Base-by-base conservation (phyloP, 2,113 vertebrate species). In the Chloroceryle aenea region DNA sequence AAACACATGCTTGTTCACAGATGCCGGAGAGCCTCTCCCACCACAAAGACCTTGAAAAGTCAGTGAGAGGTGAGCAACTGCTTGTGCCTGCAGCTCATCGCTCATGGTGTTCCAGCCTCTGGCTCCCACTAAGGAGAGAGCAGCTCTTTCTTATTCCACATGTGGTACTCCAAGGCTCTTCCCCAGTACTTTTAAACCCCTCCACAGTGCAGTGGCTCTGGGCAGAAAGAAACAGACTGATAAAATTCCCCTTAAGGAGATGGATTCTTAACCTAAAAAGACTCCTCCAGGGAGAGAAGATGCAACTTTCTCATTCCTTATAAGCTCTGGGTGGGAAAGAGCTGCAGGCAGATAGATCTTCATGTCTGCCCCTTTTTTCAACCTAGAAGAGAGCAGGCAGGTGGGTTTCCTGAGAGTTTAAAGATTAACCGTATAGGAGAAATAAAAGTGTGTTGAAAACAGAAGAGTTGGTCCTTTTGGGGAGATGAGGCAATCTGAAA, bases 41-140 rank as follows among this genome's bases (percentile, higher is more conserved):
- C 3, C 1, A 4, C 1, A 2, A 22, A 79, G 32, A 27, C 34
- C 42, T 74, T 32, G 18, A 14, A 32, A 78, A 75, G 47, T 12
- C 40, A 56, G 12, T 17, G n/a, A 87, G 52, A 75, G n/a, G 26
- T n/a, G 50, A 52, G 27, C 13, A 52, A 55, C 19, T 76, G 72
- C 63, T 95, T 0, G 0, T 47, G 14, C 22, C 56, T 72, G 21
- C 52, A 47, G 15, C 2, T 1, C 4, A 2, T 34, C 11, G 16
- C 13, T 78, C 25, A 25, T n/a, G 18, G 12, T 22, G 42, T 59
- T 25, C 56, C 42, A 32, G 17, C 32, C 53, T 34, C 48, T 36
- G 59, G 15, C 27, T 78, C 71, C 23, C 40, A 58, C 66, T 56
- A 12, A 69, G 29, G 22, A 86, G 53, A 42, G 29, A 52, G 53